Evolutionary conservation across 2,113 vertebrate species (phyloP), one percentile per base, ranked within the genome.

Genomic region (Phaetusa simplex): DNA sequence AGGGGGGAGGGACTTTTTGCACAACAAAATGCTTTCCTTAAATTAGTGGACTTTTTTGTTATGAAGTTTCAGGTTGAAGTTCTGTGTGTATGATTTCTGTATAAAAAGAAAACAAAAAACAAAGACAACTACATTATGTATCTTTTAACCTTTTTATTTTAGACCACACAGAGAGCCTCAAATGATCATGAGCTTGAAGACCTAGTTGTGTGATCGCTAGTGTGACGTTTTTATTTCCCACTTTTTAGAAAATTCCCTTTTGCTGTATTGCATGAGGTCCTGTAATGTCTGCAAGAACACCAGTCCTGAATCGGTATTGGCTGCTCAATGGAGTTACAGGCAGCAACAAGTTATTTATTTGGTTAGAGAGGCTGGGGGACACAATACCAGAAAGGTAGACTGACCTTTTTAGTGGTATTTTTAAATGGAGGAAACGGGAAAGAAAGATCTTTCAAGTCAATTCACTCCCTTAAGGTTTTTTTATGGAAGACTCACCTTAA

Each of bases 51-150:
- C 90, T 92, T 94, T 97, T 96, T 98, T 97, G 97, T 98, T 98
- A 98, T 97, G 95, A 98, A 97, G 97, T 98, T 98, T 95, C 97
- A 97, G 91, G 96, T 96, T 97, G 97, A 97, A 97, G 96, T 98
- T 98, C 96, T 62, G 95, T 98, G 98, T 98, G 96, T 98, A 98
- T 98, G 98, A 98, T 97, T 98, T 97, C 98, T 98, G 97, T 98
- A 98, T 93, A 97, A 97, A 98, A 97, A 96, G 96, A 96, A 95
- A 96, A 93, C 88, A 82, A 94, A 85, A 88, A 95, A 85, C 58
- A 86, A 74, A 94, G 89, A 93, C 62, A 91, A 58, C 78, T 84
- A 92, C 93, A 91, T 95, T 67, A 90, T 66, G 95, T 97, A 96
- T 95, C 97, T 95, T 92, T 87, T 86, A 96, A 97, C 95, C 65